Percentiles rank a stretch among this genome's conserved stretches.
Conservation (phyloP, 2,888 invertebrate species). For the Drosophila cognata region DNA sequence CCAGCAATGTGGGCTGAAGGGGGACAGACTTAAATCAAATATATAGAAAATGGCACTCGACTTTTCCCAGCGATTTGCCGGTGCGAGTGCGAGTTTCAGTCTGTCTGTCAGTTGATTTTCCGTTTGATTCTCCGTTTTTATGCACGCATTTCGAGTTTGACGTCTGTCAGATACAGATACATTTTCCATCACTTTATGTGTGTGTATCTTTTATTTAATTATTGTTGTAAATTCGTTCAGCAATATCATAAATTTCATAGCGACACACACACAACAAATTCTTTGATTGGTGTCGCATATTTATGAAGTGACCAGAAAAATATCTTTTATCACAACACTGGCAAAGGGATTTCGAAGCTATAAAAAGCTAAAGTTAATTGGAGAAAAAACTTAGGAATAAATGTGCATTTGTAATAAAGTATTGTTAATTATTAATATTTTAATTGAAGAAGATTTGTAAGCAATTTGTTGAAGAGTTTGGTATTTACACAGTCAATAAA, state of each 20-base stretch:
- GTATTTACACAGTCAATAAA: neutral
- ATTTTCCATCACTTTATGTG: conserved; percentile 50
- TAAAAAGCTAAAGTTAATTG: conserved; percentile 17
- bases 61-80: conserved; percentile 55
- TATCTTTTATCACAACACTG: conserved; percentile 18
- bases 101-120: conserved; percentile 29
- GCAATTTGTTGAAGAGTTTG: neutral
- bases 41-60: conserved; percentile 58
- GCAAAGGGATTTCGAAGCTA: conserved; percentile 4
- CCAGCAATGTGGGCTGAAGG: conserved; percentile 1
- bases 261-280: conserved; percentile 51
- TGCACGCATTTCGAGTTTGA: conserved; percentile 74
- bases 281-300: conserved; percentile 54
- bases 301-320: conserved; percentile 40
- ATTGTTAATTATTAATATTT: neutral
- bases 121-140: conserved; percentile 66
- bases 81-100: neutral
- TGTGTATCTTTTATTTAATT: conserved; percentile 65
- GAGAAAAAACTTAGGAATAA: neutral
- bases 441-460: neutral
- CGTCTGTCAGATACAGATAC: conserved; percentile 69
- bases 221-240: conserved; percentile 67
- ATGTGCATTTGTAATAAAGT: neutral
- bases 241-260: conserved; percentile 67
- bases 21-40: conserved; percentile 45